Base-by-base conservation (phyloP, 2,113 vertebrate species). In the Syrmaticus mikado region DNA sequence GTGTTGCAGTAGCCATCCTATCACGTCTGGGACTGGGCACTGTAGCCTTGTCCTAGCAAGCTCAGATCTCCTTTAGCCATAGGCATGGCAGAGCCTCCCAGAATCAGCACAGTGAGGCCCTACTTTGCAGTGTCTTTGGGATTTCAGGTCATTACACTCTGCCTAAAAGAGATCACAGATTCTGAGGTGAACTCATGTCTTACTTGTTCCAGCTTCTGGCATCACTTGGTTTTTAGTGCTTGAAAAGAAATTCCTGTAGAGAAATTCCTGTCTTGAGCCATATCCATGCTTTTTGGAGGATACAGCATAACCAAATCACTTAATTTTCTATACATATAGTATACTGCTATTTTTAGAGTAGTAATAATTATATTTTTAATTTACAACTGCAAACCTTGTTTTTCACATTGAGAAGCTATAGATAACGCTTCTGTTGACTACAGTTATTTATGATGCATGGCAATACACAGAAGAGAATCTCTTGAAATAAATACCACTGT, bases 21-120 rank as follows among this genome's bases (percentile, higher is more conserved):
- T 8, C 2, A 7, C 0, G 3, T 14, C 46, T 76, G 38, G 41
- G n/a, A 55, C 32, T 6, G 1, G 34, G 10, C 5, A 4, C 61
- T 40, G 52, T 20, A 64, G n/a, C 1, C 17, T 28, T 22, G 53
- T 43, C 53, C 46, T 30, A 61, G 11, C 15, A 36, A 34, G 20
- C 30, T 32, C 13, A 9, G 6, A 25, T 32, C 38, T 53, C 20
- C 3, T 4, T 43, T 53, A 30, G 52, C 27, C 1, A 1, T 15
- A 36, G 24, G 8, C 18, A 8, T 25, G 18, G 11, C 57, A 62
- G n/a, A 20, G 20, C 40, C 7, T 25, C 45, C 18, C 21, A 5
- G 67, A 36, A 34, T 4, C 70, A 53, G 0, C 8, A 25, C 3
- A 5, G 8, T 48, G 24, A 11, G 48, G 20, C 7, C 21, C 13